Evolutionary conservation across 2,113 vertebrate genomes (phyloP), one percentile per base, ranked within the genome.

Genomic region (Notarius lentiginosus): DNA sequence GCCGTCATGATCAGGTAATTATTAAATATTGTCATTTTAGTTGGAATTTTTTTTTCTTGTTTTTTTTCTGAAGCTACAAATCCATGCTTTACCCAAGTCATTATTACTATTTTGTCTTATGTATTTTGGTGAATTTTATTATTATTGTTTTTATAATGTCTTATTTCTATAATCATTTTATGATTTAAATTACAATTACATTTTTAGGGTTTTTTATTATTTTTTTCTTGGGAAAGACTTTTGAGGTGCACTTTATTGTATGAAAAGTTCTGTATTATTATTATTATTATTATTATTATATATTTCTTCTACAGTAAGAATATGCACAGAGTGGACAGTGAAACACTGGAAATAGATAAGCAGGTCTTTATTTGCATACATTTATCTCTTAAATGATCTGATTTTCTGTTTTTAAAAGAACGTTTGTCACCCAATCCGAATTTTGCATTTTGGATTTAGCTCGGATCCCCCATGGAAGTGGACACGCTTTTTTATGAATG

Each of bases 1-100:
- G 92, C 94, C 66, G 90, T 96, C 72, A 95, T 96, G 94, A 95
- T 96, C 91, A 96, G 95, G 95, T 95, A 90, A 91, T 72, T n/a
- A n/a, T 70, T 55, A 14, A 0, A 84, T 75, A 4, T 65, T 30
- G 4, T 47, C 18, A 2, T 41, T 55, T 51, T 1, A 75, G 17
- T 63, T 81, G 10, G 22, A n/a, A 6, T 68, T 51, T 76, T 51
- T 51, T 51, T 24, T 75, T 11, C 0, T 20, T 8, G 0, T 41
- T n/a, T 41, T n/a, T 41, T 9, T 47, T 24, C 7, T 49, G 12
- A 75, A 49, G 41, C 34, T 73, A 20, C 8, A 73, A 22, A 22
- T 75, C 30, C 20, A 77, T 53, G 5, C 6, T 76, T 24, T 53
- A 51, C 47, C 3, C 70, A 73, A 51, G 5, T 24, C 47, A 22